Base-by-base conservation (phyloP, 1,140 invertebrate species). In the Drosophila aff. region DNA sequence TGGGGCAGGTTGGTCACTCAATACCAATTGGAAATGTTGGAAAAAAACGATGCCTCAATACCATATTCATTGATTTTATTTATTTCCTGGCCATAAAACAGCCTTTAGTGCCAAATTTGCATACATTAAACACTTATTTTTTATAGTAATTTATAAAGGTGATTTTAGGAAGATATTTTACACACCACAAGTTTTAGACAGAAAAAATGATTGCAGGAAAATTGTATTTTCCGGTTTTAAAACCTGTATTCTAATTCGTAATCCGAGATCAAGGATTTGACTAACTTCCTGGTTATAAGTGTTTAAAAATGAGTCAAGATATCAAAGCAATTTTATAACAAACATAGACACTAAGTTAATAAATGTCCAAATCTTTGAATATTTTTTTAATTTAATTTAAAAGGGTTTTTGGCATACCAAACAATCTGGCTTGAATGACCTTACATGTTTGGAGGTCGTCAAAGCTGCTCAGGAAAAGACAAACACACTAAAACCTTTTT, bases 1-100 rank as follows among this genome's bases (percentile, higher is more conserved):
- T 87, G 81, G 72, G 53, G 2, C 69, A 76, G 73, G 53, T 63
- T 49, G 62, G 49, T 55, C 50, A 59, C 68, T 62, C 78, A 81
- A 80, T 81, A 55, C 36, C 57, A 55, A 49, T 55, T 60, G 62
- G 40, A 62, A 75, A 58, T 57, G 43, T 44, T 33, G 44, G 28
- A 59, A 73, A 55, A 49, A 65, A 46, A 38, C 36, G 10, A 57
- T 15, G 44, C 23, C 69, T 47, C 61, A 73, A 50, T 58, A n/a
- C 53, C 21, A 41, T 57, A 58, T 76, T 40, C 36, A 49, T 53
- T 18, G 50, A 31, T 38, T 75, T 59, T 75, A 52, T 33, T 40
- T 67, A 58, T 66, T 67, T 76, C 40, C 44, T 49, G 49, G 47
- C 36, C 46, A 26, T 40, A 6, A n/a, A 26, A 26, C 15, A 26